Evolutionary conservation across 2,888 invertebrate species (phyloP).

Genomic region (Netelia melanura): DNA sequence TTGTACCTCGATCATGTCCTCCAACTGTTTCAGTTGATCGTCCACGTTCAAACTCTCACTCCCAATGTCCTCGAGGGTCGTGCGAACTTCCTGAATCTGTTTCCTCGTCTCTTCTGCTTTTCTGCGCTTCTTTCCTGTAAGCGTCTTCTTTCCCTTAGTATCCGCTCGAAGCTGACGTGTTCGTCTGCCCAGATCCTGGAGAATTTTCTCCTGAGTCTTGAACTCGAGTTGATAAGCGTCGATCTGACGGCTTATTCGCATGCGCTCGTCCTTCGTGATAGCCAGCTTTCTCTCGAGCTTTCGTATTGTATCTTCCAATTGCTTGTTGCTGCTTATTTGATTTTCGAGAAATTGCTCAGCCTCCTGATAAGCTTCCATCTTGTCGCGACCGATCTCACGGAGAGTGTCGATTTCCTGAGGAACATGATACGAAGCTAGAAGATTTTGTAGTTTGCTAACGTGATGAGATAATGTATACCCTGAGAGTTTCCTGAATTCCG

Average conservation of each 20-base stretch:
- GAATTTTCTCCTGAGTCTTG: conserved; percentile 61
- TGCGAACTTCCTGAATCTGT: conserved; percentile 85
- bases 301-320: conserved; percentile 84
- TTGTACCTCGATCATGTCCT: conserved; percentile 86
- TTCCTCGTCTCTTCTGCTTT: conserved; percentile 71
- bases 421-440: background rate
- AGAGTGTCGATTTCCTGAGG: conserved; percentile 86
- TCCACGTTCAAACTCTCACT: conserved; percentile 86
- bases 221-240: conserved; percentile 85
- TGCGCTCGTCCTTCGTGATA: conserved; percentile 81
- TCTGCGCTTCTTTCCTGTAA: conserved; percentile 64
- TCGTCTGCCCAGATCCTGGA: conserved; percentile 70
- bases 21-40: conserved; percentile 87
- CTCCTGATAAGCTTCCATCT: conserved; percentile 87
- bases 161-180: conserved; percentile 69
- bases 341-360: conserved; percentile 87
- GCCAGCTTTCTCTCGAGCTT: conserved; percentile 83
- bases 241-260: conserved; percentile 81
- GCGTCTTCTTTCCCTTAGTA: conserved; percentile 66
- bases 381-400: conserved; percentile 84
- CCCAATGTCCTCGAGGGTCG: conserved; percentile 85
- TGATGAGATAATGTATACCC: conserved; percentile 78
- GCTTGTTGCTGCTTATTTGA: conserved; percentile 87
- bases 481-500: conserved; percentile 87
- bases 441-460: too few relatives aligned